phyloP scores from a whole-genome alignment of 2,888 invertebrate genomes.

The Nematopogon swammerdamellus region DNA sequence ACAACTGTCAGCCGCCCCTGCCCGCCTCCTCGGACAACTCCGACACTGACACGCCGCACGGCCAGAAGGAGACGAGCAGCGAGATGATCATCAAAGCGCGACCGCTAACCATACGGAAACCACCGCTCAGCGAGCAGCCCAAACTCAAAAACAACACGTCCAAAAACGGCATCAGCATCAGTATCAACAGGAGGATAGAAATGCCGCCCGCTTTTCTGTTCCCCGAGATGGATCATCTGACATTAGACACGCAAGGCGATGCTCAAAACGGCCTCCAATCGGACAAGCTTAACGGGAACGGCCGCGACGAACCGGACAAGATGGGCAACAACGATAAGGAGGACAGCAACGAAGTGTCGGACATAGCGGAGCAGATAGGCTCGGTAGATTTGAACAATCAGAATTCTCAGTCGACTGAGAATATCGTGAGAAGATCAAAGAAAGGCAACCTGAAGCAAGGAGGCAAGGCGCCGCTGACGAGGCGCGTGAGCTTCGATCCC shows the following conservation, averaged over 20 bases:
- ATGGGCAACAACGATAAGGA: constrained; percentile 37
- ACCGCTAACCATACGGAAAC: constrained; percentile 80
- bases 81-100: constrained; percentile 71
- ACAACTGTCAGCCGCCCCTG: constrained; percentile 28
- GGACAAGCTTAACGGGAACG: constrained; percentile 23
- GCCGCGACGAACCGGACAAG: constrained; percentile 39
- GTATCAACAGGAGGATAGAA: constrained; percentile 72
- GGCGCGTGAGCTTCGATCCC: constrained; percentile 96
- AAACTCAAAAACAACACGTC: constrained; percentile 62
- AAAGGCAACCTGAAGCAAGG: constrained; percentile 79
- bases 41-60: constrained; percentile 27
- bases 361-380: constrained; percentile 49
- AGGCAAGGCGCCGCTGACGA: constrained; percentile 68
- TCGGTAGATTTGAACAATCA: constrained; percentile 49
- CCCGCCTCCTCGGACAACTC: constrained; percentile 21
- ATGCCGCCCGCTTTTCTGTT: constrained; percentile 82
- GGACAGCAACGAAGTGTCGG: constrained; percentile 33
- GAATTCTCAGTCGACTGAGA: constrained; percentile 54
- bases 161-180: constrained; percentile 61
- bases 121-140: constrained; percentile 77
- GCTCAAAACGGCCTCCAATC: constrained; percentile 27
- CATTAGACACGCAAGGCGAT: constrained; percentile 39
- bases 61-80: constrained; percentile 43
- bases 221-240: constrained; percentile 68
- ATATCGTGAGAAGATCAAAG: constrained; percentile 59